Conservation (phyloP, 2,888 invertebrate genomes). For the Lithodes maja region DNA sequence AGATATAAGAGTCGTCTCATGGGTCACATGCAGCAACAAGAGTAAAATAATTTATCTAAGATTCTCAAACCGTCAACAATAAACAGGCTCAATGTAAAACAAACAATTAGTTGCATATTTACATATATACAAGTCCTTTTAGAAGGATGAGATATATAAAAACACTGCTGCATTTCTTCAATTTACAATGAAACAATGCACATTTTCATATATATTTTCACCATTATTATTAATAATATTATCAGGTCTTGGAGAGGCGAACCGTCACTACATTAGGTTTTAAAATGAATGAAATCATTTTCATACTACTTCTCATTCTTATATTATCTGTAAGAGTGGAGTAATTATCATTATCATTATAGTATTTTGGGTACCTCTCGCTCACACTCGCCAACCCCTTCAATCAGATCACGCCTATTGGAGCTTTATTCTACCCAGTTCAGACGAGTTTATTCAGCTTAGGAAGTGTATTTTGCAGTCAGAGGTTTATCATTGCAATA, state of each 20-base stretch:
- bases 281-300: not conserved
- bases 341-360: no score
- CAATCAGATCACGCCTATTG: no score
- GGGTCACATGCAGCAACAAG: constrained; percentile 71
- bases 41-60: constrained; percentile 72
- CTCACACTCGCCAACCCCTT: no score
- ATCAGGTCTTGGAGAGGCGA: constrained; percentile 65
- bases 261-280: constrained; percentile 50
- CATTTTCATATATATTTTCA: constrained; percentile 30
- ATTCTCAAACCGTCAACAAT: constrained; percentile 73
- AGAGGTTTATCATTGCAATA: no score
- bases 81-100: constrained; percentile 73
- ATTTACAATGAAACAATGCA: constrained; percentile 65
- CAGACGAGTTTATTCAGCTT: no score
- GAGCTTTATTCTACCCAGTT: no score
- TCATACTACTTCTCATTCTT: not conserved
- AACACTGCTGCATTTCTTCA: constrained; percentile 71
- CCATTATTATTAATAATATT: constrained; percentile 2
- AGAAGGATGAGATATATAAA: constrained; percentile 72
- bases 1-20: constrained; percentile 56
- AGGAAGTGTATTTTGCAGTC: no score
- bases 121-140: constrained; percentile 71
- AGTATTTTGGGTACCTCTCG: no score
- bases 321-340: not conserved
- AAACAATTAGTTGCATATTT: constrained; percentile 73